Conservation (phyloP, 1,140 invertebrate species). For the Platorchestia sp. region DNA sequence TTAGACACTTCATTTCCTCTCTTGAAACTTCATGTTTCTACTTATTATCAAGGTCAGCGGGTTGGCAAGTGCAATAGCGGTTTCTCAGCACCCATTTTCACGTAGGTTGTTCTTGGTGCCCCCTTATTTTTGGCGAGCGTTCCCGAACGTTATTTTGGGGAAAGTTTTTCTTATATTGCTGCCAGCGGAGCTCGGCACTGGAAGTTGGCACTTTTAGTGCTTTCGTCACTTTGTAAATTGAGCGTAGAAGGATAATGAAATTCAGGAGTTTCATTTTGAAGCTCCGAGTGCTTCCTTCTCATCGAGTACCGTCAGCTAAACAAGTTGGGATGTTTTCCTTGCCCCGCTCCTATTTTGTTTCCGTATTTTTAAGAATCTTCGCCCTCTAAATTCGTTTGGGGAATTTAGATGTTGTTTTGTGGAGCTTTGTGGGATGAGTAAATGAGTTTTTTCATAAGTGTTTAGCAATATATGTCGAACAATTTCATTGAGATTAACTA, state of each 20-base stretch:
- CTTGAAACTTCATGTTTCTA: too few species aligned
- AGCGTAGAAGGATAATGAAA: not conserved
- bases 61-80: too few species aligned
- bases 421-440: too few species aligned
- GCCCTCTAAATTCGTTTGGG: not conserved
- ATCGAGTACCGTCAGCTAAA: not conserved
- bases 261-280: not conserved
- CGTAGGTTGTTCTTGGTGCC: too few species aligned
- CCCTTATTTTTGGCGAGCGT: not conserved
- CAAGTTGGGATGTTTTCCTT: not conserved
- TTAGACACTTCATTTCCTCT: too few species aligned
- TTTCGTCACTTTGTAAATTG: not conserved
- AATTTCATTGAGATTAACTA: not conserved
- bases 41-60: too few species aligned
- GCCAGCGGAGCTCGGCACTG: not conserved
- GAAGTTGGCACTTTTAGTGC: not conserved
- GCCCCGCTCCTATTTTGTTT: not conserved
- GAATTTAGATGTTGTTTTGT: not conserved
- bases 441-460: not conserved
- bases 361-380: not conserved
- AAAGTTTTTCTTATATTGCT: not conserved
- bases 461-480: not conserved
- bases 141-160: not conserved
- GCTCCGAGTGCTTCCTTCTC: not conserved
- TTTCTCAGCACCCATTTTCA: too few species aligned